phyloP scores from a whole-genome alignment of 2,113 vertebrate genomes.

The Campylomormyrus numenius region DNA sequence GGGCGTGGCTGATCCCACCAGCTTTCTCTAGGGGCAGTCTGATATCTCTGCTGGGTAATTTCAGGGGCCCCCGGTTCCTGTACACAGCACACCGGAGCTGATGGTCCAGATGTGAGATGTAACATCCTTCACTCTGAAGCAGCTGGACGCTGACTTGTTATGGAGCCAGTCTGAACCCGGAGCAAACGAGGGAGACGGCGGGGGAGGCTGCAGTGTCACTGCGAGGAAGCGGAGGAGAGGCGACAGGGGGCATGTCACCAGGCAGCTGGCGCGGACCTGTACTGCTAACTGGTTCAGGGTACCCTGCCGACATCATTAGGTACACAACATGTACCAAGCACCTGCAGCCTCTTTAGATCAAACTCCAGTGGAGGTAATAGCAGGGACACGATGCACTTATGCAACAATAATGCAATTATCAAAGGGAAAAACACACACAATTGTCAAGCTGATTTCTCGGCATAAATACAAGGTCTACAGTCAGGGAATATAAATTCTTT shows the following conservation, averaged over 20 bases:
- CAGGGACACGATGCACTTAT: slow-evolving; percentile 1
- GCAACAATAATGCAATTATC: not conserved
- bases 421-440: slow-evolving; percentile 18
- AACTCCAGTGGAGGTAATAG: slow-evolving; percentile 2
- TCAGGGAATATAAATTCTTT: not conserved
- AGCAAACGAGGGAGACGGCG: not conserved
- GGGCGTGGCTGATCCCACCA: not conserved
- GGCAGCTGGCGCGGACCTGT: not conserved
- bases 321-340: not conserved
- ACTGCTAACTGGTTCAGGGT: not conserved
- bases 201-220: not conserved
- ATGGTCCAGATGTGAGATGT: not conserved
- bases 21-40: not conserved
- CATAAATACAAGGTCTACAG: not conserved
- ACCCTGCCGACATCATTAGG: slow-evolving; percentile 12
- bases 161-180: not conserved
- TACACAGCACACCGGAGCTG: not conserved
- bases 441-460: not conserved
- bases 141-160: not conserved
- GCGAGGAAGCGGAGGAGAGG: not conserved
- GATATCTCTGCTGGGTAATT: not conserved
- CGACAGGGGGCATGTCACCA: not conserved
- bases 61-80: not conserved
- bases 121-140: not conserved
- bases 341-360: slow-evolving; percentile 9